Evolutionary conservation across 2,888 invertebrate species (phyloP).

Genomic region (Eupeodes luniger): DNA sequence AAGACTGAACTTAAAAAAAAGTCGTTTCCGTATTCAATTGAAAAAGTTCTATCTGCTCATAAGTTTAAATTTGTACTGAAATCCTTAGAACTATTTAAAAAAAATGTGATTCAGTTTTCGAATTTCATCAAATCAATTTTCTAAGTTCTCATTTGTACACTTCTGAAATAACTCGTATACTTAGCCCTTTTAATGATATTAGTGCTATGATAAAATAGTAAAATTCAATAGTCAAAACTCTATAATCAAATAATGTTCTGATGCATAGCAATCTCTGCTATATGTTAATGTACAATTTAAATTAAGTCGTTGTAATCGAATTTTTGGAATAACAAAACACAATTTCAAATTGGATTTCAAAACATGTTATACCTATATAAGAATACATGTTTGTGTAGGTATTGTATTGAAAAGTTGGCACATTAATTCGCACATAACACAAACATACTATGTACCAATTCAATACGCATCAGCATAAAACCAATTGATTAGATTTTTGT

Average conservation of each 20-base stretch:
- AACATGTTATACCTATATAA: neutral
- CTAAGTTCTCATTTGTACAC: too few relatives aligned
- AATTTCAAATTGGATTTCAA: conserved; percentile 15
- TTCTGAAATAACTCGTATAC: too few relatives aligned
- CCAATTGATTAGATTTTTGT: conserved; percentile 41
- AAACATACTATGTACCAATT: too few relatives aligned
- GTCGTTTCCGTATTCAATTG: too few relatives aligned
- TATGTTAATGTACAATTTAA: neutral
- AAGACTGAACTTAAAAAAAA: too few relatives aligned
- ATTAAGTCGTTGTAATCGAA: conserved; percentile 8
- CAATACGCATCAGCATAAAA: neutral
- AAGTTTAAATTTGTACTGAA: too few relatives aligned
- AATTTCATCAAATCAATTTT: too few relatives aligned
- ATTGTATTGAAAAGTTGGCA: neutral
- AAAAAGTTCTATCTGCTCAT: too few relatives aligned
- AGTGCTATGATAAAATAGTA: neutral
- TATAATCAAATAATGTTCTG: neutral
- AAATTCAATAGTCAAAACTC: neutral
- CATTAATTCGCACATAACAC: neutral
- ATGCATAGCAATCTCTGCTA: neutral
- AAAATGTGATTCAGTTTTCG: too few relatives aligned
- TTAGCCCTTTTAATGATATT: too few relatives aligned
- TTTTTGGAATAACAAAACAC: conserved; percentile 15
- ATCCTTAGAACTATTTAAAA: too few relatives aligned
- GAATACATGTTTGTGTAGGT: neutral